Evolutionary conservation across 2,888 invertebrate genomes (phyloP).

Genomic region (Morpho achilles): DNA sequence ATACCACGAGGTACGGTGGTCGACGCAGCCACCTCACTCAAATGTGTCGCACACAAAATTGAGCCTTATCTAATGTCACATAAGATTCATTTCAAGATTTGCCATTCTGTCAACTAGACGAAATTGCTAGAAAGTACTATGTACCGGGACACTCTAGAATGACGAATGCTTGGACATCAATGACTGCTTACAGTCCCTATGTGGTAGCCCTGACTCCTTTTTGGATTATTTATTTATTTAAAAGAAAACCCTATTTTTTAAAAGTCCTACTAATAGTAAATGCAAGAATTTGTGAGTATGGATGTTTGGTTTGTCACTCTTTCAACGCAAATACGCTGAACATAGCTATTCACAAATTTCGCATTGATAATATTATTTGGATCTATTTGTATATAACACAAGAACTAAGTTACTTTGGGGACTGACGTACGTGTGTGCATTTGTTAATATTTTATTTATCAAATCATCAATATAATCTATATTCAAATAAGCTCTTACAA

Average conservation of each 20-base stretch:
- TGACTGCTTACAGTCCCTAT: constrained; percentile 50
- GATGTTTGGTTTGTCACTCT: too few species aligned
- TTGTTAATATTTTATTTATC: too few species aligned
- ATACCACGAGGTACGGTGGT: constrained; percentile 55
- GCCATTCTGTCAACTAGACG: constrained; percentile 71
- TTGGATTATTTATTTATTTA: constrained; percentile 28
- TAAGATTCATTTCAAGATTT: constrained; percentile 60
- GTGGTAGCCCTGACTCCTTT: constrained; percentile 60
- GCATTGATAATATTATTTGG: too few species aligned
- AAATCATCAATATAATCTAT: too few species aligned
- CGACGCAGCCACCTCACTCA: constrained; percentile 43
- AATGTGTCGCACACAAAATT: constrained; percentile 49
- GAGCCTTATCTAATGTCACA: constrained; percentile 41
- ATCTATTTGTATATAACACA: too few species aligned
- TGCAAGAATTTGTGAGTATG: too few species aligned
- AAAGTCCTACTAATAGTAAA: background rate
- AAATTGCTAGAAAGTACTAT: constrained; percentile 65
- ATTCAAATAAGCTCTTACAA: too few species aligned
- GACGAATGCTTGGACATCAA: constrained; percentile 64
- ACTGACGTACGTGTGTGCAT: too few species aligned
- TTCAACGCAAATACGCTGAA: too few species aligned
- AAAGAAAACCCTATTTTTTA: background rate
- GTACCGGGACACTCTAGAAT: constrained; percentile 57
- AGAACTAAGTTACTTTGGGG: too few species aligned
- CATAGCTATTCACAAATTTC: too few species aligned